These are phyloP conservation scores for Saguinus midas DNA, from an alignment of 2,113 vertebrate species.

Conservation along the genomic window DNA sequence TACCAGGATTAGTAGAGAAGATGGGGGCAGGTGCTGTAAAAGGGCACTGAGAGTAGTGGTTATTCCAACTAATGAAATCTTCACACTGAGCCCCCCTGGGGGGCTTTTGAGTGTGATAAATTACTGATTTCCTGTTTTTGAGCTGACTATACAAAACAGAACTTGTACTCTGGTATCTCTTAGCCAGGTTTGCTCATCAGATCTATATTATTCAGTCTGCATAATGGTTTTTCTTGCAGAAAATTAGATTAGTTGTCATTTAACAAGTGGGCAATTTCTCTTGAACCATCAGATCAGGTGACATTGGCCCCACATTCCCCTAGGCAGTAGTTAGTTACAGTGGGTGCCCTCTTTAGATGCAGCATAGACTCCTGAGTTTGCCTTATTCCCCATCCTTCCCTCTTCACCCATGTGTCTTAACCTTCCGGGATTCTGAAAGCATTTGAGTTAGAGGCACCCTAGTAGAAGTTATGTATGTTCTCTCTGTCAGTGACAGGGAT, in stretches of 20 bases:
- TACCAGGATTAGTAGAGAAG: background rate
- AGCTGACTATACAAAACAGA: conserved; percentile 38
- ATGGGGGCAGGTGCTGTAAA: background rate
- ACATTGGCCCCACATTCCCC: background rate
- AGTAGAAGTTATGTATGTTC: background rate
- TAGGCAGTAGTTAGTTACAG: background rate
- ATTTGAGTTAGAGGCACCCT: background rate
- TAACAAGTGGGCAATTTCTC: conserved; percentile 29
- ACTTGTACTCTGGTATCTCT: background rate
- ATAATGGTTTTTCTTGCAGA: background rate
- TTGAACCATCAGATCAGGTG: background rate
- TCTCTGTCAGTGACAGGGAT: background rate
- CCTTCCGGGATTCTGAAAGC: background rate
- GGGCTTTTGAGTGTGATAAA: conserved; percentile 48
- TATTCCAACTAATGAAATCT: conserved; percentile 28
- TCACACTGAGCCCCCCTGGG: background rate
- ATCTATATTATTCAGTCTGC: conserved; percentile 31
- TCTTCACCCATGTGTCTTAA: background rate
- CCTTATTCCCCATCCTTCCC: background rate
- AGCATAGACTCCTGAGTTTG: background rate
- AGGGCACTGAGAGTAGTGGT: background rate
- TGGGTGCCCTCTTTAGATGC: background rate
- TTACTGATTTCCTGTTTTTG: conserved; percentile 54
- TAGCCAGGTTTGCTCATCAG: conserved; percentile 33
- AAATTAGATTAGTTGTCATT: conserved; percentile 9